phyloP scores from a whole-genome alignment of 2,797 vertebrate species.

The Anguilla megastoma region DNA sequence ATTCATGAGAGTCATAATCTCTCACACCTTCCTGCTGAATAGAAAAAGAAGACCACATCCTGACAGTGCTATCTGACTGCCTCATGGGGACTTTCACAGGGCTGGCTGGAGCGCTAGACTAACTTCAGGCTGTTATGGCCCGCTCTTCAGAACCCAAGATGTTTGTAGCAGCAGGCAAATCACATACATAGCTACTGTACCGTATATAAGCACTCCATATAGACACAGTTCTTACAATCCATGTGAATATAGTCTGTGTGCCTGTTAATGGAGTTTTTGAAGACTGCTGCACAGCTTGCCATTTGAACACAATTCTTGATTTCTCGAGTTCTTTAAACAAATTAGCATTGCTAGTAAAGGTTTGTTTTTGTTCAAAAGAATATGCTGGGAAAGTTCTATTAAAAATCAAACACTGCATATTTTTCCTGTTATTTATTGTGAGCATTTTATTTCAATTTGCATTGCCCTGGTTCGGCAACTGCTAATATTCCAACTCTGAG shows the following conservation, averaged over 20 bases:
- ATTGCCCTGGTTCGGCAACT: conserved; percentile 24
- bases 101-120: neutral
- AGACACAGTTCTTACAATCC: neutral
- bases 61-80: too few relatives aligned
- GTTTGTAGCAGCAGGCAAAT: neutral
- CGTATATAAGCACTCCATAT: too few relatives aligned
- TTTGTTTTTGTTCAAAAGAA: neutral
- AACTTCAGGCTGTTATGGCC: neutral
- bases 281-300: neutral
- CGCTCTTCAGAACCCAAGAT: neutral
- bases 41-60: neutral
- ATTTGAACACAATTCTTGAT: neutral
- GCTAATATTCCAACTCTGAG: conserved; percentile 8
- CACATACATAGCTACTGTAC: too few relatives aligned
- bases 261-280: neutral
- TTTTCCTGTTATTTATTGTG: neutral
- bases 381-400: neutral
- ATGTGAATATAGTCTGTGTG: neutral
- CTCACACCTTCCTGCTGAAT: neutral
- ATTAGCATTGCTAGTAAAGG: neutral
- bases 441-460: conserved; percentile 13
- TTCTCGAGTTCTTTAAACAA: neutral
- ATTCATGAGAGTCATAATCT: neutral
- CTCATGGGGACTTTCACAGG: neutral
- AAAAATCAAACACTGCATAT: neutral